Evolutionary conservation across 2,113 vertebrate genomes (phyloP).

Genomic region (Urocolius indicus): DNA sequence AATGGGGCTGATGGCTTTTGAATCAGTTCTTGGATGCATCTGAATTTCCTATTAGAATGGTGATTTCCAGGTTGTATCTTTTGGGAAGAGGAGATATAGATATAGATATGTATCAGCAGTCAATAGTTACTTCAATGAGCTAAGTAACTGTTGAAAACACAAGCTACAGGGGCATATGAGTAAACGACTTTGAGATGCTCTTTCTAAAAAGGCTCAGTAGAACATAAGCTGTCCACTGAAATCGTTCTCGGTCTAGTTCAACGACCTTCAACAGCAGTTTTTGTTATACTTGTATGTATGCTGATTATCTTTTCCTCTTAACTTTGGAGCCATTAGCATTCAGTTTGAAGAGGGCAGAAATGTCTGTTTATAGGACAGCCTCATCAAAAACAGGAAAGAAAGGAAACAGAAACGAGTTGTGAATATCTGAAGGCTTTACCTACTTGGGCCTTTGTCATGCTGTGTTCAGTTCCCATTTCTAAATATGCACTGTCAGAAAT

Average conservation of each 20-base stretch:
- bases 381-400: neutral
- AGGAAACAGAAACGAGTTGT: neutral
- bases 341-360: neutral
- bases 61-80: neutral
- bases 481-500: neutral
- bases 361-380: neutral
- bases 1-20: neutral
- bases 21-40: neutral
- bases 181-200: neutral
- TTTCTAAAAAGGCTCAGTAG: conserved; percentile 5
- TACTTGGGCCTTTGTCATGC: neutral
- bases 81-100: neutral
- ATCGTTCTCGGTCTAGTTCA: neutral
- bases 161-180: neutral
- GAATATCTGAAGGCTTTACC: neutral
- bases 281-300: neutral
- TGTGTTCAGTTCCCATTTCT: neutral
- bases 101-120: neutral
- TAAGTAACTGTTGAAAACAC: neutral
- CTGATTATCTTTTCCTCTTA: neutral
- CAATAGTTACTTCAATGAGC: neutral
- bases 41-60: neutral
- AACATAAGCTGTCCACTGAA: neutral
- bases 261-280: neutral
- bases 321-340: neutral